A percentile compares a stretch with the other conserved stretches of the same genome.
These are phyloP conservation scores for Oryzias dopingdopingensis DNA, from an alignment of 2,797 vertebrate genomes.

Conservation along the genomic window DNA sequence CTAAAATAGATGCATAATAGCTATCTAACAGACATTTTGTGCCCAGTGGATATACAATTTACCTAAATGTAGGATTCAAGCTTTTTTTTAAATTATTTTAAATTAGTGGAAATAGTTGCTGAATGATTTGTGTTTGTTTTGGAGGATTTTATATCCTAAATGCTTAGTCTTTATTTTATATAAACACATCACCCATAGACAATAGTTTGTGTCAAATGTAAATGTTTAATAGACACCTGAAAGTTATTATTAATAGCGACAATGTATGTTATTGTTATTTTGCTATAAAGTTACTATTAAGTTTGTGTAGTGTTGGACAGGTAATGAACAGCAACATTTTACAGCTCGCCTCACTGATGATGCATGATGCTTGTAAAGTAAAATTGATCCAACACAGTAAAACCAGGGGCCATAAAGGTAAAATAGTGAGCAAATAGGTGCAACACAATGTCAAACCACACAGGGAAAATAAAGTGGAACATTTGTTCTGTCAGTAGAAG, in stretches of 20 bases:
- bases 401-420: background rate
- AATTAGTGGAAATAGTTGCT: too few relatives aligned
- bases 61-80: too few relatives aligned
- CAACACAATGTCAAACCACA: background rate
- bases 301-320: background rate
- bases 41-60: too few relatives aligned
- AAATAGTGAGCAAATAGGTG: background rate
- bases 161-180: too few relatives aligned
- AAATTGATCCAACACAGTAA: background rate
- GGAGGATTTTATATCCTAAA: too few relatives aligned
- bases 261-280: background rate
- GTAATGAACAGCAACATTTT: conserved; percentile 1
- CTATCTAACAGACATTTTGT: too few relatives aligned
- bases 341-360: background rate
- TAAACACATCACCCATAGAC: too few relatives aligned
- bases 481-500: background rate
- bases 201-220: background rate
- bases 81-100: too few relatives aligned
- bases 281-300: background rate
- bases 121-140: too few relatives aligned
- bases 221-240: background rate
- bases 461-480: background rate
- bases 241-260: background rate
- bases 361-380: background rate
- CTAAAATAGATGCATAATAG: too few relatives aligned